Evolutionary conservation across 2,113 vertebrate genomes (phyloP).

Genomic region (Bettongia penicillata): DNA sequence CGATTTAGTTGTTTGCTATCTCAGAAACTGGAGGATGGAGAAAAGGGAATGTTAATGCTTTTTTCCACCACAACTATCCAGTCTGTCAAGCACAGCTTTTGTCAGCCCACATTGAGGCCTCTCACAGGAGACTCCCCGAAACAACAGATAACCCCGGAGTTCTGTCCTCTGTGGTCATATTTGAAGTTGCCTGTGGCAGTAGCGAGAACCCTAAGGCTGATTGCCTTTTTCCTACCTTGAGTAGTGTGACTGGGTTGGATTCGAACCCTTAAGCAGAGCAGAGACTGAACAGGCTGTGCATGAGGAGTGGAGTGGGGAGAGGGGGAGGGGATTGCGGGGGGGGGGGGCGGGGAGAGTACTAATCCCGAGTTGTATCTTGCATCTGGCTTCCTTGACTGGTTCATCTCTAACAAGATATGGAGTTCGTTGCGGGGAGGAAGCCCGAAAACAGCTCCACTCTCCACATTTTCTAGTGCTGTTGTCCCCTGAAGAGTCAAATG

Average conservation of each 20-base stretch:
- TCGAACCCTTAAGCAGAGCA: background rate
- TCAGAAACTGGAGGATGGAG: background rate
- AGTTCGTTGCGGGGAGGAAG: background rate
- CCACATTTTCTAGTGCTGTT: background rate
- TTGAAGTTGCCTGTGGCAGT: background rate
- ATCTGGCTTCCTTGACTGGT: background rate
- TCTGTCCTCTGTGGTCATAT: background rate
- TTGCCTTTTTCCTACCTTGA: background rate
- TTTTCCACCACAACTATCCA: background rate
- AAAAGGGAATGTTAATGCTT: background rate
- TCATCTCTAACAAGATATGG: background rate
- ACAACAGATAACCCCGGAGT: background rate
- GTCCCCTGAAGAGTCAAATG: background rate
- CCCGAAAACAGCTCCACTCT: background rate
- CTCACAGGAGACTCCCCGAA: background rate
- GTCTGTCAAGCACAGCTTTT: background rate
- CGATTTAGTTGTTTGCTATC: background rate
- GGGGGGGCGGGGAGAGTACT: background rate
- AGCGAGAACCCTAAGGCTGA: too few relatives aligned
- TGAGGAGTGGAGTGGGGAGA: too few relatives aligned
- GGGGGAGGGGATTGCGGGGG: too few relatives aligned
- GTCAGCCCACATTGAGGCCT: too few relatives aligned
- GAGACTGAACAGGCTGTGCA: background rate
- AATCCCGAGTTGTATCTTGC: background rate
- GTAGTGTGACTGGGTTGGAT: background rate